phyloP scores from a whole-genome alignment of 2,797 vertebrate species.

The Molossus molossus region DNA sequence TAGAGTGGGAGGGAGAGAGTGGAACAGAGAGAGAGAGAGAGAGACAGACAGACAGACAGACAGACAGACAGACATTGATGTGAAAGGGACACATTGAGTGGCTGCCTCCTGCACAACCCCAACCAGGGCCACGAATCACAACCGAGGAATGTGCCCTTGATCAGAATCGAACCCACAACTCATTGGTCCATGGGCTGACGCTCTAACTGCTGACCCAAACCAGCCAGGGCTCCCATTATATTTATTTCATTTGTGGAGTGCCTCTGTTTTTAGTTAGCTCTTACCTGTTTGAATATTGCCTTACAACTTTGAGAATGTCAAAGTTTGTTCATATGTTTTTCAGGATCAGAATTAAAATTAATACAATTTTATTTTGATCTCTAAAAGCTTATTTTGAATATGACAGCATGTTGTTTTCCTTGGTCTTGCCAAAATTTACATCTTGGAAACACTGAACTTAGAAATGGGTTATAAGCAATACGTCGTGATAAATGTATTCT shows the following conservation, averaged over 20 bases:
- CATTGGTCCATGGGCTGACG: too few relatives aligned
- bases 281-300: constrained; percentile 31
- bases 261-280: constrained; percentile 46
- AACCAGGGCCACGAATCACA: too few relatives aligned
- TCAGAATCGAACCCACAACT: too few relatives aligned
- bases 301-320: constrained; percentile 9
- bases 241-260: neutral
- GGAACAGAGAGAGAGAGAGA: too few relatives aligned
- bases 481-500: neutral
- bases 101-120: too few relatives aligned
- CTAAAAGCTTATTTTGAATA: constrained; percentile 35
- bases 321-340: constrained; percentile 51
- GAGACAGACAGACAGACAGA: too few relatives aligned
- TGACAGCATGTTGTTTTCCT: constrained; percentile 32
- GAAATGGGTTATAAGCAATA: neutral
- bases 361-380: constrained; percentile 18
- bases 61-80: too few relatives aligned
- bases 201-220: too few relatives aligned
- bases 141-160: too few relatives aligned
- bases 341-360: constrained; percentile 27
- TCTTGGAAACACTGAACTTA: constrained; percentile 24
- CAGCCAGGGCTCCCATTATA: neutral
- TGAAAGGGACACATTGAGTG: too few relatives aligned
- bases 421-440: constrained; percentile 1
- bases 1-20: too few relatives aligned